phyloP scores from a whole-genome alignment of 2,888 invertebrate species.

The Stenurella melanura region DNA sequence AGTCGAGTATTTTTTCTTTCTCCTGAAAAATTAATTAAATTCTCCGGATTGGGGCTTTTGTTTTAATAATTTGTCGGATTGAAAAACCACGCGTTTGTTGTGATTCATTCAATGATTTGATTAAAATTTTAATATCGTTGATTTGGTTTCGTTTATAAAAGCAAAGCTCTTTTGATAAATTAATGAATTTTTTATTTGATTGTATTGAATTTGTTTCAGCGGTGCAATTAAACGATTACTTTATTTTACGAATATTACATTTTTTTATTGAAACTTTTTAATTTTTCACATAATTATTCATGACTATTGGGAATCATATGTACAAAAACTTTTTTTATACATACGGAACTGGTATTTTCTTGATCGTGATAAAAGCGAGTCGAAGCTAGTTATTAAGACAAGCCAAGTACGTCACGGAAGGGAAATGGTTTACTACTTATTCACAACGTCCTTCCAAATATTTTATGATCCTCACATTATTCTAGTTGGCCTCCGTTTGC shows the following conservation, averaged over 20 bases:
- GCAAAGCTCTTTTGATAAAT: constrained; percentile 62
- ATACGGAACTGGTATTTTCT: too few species aligned
- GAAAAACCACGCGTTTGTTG: constrained; percentile 61
- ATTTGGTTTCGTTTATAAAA: constrained; percentile 63
- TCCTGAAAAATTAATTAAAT: constrained; percentile 66
- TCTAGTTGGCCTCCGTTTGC: too few species aligned
- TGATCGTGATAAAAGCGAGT: too few species aligned
- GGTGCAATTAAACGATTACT: background rate
- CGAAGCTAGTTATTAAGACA: too few species aligned
- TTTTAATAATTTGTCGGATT: constrained; percentile 63
- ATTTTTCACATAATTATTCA: background rate
- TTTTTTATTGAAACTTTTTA: constrained; percentile 2
- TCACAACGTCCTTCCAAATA: too few species aligned
- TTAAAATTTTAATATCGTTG: constrained; percentile 71
- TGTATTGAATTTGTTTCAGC: constrained; percentile 47
- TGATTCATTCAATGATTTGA: constrained; percentile 68
- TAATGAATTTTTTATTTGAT: constrained; percentile 66
- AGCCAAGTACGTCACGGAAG: too few species aligned
- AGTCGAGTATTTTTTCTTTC: constrained; percentile 50
- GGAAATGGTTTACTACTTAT: too few species aligned
- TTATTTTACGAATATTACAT: background rate
- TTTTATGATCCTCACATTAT: too few species aligned
- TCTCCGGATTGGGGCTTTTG: constrained; percentile 44
- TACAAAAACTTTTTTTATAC: too few species aligned
- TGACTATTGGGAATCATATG: too few species aligned